Evolutionary conservation across 2,888 invertebrate species (phyloP), one percentile per base, ranked within the genome.

Genomic region (Drosophila neotestacea): DNA sequence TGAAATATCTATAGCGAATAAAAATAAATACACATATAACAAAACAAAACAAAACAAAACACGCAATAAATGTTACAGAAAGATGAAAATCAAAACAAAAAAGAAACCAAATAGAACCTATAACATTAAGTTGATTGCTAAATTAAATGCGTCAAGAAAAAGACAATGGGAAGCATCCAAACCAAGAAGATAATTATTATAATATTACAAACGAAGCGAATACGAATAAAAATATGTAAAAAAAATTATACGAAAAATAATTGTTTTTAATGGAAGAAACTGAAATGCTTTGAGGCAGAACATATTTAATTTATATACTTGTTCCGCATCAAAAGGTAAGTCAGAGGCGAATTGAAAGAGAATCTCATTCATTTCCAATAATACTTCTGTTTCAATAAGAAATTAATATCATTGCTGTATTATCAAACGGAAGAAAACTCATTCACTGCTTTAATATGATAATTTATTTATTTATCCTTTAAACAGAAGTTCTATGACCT

Each of bases 41-140:
- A 85, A 48, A 51, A 59, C 72, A 63, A 48, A 51, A 59, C 72
- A 63, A 46, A 51, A 70, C 61, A 63, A 58, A 78, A 85, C 71
- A 89, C 77, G 77, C 73, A 78, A 84, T 84, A 85, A 84, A 78
- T 88, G 85, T 88, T 88, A 84, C 81, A 73, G 67, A 77, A 86
- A 65, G 54, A 76, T 64, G 64, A 64, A 64, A 64, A 64, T 63
- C 64, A 61, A 54, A 44, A 54, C 50, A 72, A 77, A 72, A 69
- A 62, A 55, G 70, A 70, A 73, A 77, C 77, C 73, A 63, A 73
- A 77, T 65, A 56, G 64, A 76, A 88, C 81, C 82, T 83, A 82
- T 89, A 84, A 78, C 71, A 81, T 82, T 91, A 91, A 90, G 90
- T 91, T 87, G 81, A 91, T 85, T 87, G 90, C 85, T 88, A 87